These are phyloP conservation scores for Otis tarda DNA, from an alignment of 2,113 vertebrate genomes.

Conservation along the genomic window DNA sequence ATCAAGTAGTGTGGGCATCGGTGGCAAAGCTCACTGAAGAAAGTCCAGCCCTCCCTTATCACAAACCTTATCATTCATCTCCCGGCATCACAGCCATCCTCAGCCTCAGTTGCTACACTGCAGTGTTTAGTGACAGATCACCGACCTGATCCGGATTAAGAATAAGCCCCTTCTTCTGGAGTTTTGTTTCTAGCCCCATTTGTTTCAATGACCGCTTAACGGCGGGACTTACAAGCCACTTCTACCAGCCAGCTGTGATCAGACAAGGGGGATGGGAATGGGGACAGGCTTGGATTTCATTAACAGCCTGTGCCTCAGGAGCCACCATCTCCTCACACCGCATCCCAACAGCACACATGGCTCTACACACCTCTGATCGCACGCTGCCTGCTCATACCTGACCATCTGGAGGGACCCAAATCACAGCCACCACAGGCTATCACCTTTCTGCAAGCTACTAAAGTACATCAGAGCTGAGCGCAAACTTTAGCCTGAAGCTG, in stretches of 20 bases:
- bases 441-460: background rate
- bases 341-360: background rate
- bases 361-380: background rate
- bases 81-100: background rate
- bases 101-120: background rate
- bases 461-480: background rate
- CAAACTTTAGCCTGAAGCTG: background rate
- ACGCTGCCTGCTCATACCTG: background rate
- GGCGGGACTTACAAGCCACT: background rate
- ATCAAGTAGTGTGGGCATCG: background rate
- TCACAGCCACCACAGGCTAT: background rate
- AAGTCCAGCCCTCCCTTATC: background rate
- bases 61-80: background rate
- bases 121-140: background rate
- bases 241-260: background rate
- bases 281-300: background rate
- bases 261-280: background rate
- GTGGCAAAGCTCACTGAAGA: background rate
- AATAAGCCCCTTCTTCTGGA: background rate
- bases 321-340: background rate
- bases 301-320: background rate
- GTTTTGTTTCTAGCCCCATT: background rate
- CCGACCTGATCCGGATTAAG: background rate
- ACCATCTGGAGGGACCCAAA: background rate
- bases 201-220: background rate